These are phyloP conservation scores for Hydropotes inermis DNA, from an alignment of 2,113 vertebrate species.

Conservation along the genomic window DNA sequence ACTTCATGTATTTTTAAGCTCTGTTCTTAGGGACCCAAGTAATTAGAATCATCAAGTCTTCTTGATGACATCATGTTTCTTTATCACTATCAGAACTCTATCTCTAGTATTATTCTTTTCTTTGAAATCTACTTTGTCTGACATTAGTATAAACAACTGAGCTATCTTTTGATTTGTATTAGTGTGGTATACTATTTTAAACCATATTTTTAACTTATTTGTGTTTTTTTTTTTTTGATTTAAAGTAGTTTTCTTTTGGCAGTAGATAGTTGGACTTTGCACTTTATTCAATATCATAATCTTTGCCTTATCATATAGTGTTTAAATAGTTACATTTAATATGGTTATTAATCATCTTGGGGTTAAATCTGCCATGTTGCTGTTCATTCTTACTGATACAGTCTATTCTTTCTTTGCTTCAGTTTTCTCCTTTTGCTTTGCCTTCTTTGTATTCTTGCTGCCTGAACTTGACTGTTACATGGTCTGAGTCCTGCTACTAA, in stretches of 20 bases:
- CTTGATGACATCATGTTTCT: not conserved
- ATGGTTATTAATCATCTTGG: not conserved
- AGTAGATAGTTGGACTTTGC: not conserved
- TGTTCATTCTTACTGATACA: not conserved
- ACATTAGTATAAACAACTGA: not conserved
- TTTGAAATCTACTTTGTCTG: not conserved
- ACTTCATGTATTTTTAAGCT: not conserved
- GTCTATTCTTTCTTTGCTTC: not conserved
- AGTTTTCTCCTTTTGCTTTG: not conserved
- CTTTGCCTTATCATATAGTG: not conserved
- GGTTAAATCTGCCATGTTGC: not conserved
- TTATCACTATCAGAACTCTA: not conserved
- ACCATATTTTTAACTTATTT: not conserved
- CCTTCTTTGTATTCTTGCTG: not conserved
- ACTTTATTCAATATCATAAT: not conserved
- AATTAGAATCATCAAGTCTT: not conserved
- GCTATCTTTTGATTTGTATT: not conserved
- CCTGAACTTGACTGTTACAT: not conserved
- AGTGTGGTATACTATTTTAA: not conserved
- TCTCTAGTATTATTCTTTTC: not conserved
- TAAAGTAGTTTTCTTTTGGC: not conserved
- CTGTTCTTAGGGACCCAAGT: not conserved
- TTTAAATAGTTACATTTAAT: not conserved
- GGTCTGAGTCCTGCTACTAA: not conserved
- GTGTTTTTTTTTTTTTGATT: not conserved